Percentiles rank a stretch among this genome's conserved stretches.
phyloP scores from a whole-genome alignment of 1,140 invertebrate genomes.

The Bradysia coprophila region DNA sequence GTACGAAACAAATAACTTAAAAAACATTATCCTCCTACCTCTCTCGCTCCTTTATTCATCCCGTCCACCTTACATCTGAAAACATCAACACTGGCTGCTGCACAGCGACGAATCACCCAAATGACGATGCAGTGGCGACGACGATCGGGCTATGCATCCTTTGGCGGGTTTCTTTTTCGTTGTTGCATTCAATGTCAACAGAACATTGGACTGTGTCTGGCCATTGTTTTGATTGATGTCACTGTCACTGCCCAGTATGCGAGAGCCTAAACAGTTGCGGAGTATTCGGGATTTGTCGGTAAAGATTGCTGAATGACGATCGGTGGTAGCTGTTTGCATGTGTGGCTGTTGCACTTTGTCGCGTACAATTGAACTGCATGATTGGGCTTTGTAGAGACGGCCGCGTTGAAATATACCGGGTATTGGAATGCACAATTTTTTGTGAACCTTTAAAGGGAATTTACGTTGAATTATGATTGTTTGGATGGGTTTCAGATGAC shows the following conservation, averaged over 20 bases:
- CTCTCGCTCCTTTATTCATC: too few relatives aligned
- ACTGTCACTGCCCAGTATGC: neutral
- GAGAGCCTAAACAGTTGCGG: neutral
- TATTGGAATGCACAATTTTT: conserved; percentile 12
- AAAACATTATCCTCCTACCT: too few relatives aligned
- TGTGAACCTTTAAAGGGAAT: conserved; percentile 18
- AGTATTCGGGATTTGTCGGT: neutral
- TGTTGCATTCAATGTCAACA: neutral
- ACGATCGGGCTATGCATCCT: neutral
- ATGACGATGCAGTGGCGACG: neutral
- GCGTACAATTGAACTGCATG: conserved; percentile 32
- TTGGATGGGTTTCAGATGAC: neutral
- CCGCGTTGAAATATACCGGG: conserved; percentile 32
- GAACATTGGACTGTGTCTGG: neutral
- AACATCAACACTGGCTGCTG: neutral
- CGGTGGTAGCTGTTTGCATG: neutral
- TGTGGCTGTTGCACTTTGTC: conserved; percentile 11
- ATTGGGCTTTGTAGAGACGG: conserved; percentile 35
- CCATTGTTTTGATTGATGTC: conserved; percentile 2
- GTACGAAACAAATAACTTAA: too few relatives aligned
- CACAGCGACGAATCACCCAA: neutral
- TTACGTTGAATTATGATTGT: neutral
- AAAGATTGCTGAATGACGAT: conserved; percentile 1
- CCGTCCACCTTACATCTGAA: neutral
- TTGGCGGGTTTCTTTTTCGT: neutral